Conservation (phyloP, 1,140 invertebrate genomes). For the Calosoma granatense region DNA sequence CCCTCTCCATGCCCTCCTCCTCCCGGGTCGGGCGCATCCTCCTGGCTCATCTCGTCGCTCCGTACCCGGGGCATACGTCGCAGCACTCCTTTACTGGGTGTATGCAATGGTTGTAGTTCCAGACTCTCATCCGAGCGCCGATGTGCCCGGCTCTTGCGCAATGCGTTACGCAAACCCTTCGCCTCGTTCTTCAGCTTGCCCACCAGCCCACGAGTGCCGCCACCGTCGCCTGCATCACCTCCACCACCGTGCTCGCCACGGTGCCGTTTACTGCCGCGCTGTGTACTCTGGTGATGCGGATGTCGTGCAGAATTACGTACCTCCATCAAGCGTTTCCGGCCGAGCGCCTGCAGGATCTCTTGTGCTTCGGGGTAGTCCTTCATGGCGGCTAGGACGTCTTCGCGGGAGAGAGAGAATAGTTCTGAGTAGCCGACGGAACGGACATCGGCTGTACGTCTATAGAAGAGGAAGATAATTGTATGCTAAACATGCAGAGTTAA, state of each 20-base stretch:
- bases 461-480: too few species aligned
- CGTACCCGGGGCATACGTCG: constrained; percentile 51
- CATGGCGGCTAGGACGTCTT: constrained; percentile 88
- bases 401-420: constrained; percentile 87
- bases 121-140: constrained; percentile 50
- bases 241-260: constrained; percentile 18
- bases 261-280: constrained; percentile 20
- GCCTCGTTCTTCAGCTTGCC: constrained; percentile 74
- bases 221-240: neutral
- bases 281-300: constrained; percentile 32
- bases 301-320: constrained; percentile 42
- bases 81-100: constrained; percentile 40
- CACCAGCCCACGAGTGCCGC: constrained; percentile 53
- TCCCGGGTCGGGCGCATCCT: constrained; percentile 15
- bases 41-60: constrained; percentile 30
- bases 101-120: constrained; percentile 53
- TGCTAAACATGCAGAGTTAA: too few species aligned
- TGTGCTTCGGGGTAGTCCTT: constrained; percentile 96
- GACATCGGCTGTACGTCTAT: constrained; percentile 88
- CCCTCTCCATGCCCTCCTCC: neutral
- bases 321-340: constrained; percentile 79
- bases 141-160: constrained; percentile 40
- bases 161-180: constrained; percentile 50
- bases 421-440: constrained; percentile 93
- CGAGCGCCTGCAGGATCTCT: constrained; percentile 80